Base-by-base conservation (phyloP, 2,797 vertebrate species). In the Xenopus petersii region DNA sequence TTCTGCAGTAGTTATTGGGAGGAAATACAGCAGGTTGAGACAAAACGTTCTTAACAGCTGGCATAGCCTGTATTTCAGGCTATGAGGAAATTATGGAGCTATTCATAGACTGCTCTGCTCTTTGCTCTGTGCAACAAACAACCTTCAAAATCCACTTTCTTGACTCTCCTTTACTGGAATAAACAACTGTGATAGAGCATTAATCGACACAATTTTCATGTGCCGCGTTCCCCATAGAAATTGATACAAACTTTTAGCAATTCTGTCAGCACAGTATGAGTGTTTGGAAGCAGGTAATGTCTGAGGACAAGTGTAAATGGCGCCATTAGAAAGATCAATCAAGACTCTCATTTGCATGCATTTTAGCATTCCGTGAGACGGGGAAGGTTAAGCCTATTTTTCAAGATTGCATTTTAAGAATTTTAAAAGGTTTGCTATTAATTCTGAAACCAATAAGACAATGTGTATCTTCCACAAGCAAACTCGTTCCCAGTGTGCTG, bases 361-460 rank as follows among this genome's bases (percentile, higher is more conserved):
- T 67, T 75, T 75, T 60, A 80, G 12, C 61, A 73, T 64, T 81
- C 2, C 16, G 75, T 67, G 83, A 79, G 80, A 81, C 78, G 80
- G 70, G 47, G 72, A 51, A 79, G 87, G 84, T 92, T 82, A 88
- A 83, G 56, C 87, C 86, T 83, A 88, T 86, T 86, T 83, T 80
- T 87, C 84, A 86, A 77, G 75, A 78, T 58, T 72, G 81, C 86
- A 83, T 88, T 88, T 85, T 16, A 73, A 80, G 83, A 82, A 87
- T 90, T 89, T 88, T 89, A 92, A 93, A 89, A 85, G 90, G 77
- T 71, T 81, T 83, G 79, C 77, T 83, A 88, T 84, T 86, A 86
- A 65, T 73, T 72, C 77, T 73, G 77, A 79, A 74, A 26, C 61
- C 55, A 55, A 68, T 59, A 72, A 72, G 75, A 77, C 75, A 70